Evolutionary conservation across 2,888 invertebrate species (phyloP).

Genomic region (Amitus sp.): DNA sequence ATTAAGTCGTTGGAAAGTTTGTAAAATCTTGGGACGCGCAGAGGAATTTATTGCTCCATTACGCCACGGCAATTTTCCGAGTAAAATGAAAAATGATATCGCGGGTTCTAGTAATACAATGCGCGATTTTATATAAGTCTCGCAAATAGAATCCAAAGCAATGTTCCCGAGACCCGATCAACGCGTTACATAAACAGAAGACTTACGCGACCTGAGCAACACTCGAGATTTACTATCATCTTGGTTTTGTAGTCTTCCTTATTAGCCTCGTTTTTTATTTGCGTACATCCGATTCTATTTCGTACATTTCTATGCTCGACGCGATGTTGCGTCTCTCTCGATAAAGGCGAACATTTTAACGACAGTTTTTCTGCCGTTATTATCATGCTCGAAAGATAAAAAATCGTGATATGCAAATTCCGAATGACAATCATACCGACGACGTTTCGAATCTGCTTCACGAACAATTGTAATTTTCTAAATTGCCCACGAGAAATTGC

Average conservation of each 20-base stretch:
- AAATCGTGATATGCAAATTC: background rate
- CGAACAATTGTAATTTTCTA: background rate
- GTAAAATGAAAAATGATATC: constrained; percentile 1
- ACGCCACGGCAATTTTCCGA: background rate
- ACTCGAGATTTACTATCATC: constrained; percentile 10
- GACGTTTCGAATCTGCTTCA: background rate
- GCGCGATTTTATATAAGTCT: constrained; percentile 25
- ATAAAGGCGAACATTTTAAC: background rate
- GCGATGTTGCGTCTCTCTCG: too few relatives aligned
- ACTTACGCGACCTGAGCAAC: constrained; percentile 25
- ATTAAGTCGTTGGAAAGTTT: too few relatives aligned
- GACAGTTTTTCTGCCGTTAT: background rate
- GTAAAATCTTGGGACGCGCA: too few relatives aligned
- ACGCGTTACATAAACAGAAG: constrained; percentile 31
- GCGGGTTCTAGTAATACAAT: background rate
- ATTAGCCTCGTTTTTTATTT: constrained; percentile 14
- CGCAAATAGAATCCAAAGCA: constrained; percentile 33
- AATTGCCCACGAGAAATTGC: background rate
- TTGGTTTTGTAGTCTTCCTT: constrained; percentile 11
- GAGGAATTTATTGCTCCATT: background rate
- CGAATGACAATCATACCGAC: background rate
- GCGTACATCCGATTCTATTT: too few relatives aligned
- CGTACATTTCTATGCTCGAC: too few relatives aligned
- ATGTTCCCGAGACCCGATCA: constrained; percentile 15
- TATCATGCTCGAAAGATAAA: background rate